Conservation (phyloP, 2,888 invertebrate species). For the Lithophane socia region DNA sequence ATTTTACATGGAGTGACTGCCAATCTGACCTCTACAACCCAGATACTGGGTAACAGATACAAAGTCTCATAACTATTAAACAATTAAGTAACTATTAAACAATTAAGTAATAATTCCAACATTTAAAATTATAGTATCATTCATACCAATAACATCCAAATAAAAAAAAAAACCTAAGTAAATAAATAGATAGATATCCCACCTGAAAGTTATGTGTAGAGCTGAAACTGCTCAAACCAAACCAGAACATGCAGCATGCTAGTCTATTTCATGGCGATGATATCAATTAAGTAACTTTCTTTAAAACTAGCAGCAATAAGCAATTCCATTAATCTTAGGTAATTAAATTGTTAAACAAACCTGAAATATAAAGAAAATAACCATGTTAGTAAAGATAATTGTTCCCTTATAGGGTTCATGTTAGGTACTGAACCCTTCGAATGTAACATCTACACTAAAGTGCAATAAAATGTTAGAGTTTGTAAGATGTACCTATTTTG, state of each 20-base stretch:
- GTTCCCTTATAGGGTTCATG: background rate
- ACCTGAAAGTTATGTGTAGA: background rate
- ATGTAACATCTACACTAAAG: background rate
- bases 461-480: background rate
- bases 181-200: background rate
- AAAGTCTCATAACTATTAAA: background rate
- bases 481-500: background rate
- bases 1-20: too few species aligned
- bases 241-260: background rate
- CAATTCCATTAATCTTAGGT: background rate
- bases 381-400: too few species aligned
- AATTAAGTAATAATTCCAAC: background rate
- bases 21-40: too few species aligned
- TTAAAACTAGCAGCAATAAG: background rate
- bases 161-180: background rate
- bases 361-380: constrained; percentile 6
- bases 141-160: background rate
- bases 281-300: background rate
- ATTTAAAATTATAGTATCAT: background rate
- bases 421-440: background rate
- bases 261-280: background rate
- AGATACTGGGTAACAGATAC: background rate
- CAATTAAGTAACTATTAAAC: background rate
- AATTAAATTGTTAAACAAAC: constrained; percentile 1
- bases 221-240: background rate